Conservation (phyloP, 1,140 invertebrate species). For the Anoplophora glabripennis region DNA sequence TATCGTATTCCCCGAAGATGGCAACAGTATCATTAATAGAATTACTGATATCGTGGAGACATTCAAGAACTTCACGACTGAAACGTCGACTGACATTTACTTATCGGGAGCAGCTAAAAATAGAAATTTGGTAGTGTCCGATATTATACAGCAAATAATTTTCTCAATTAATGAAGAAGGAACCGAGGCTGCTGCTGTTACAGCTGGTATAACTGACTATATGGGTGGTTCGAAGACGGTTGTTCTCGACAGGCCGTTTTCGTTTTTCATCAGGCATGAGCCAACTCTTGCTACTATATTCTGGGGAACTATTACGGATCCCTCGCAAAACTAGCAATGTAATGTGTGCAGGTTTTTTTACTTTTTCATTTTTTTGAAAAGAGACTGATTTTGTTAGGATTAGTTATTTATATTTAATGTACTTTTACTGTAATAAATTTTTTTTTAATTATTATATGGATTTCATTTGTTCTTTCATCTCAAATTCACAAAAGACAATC, state of each 20-base stretch:
- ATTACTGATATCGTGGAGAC: slow-evolving; percentile 26
- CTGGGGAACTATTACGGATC: slow-evolving; percentile 53
- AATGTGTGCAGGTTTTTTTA: not conserved
- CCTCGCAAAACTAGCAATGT: slow-evolving; percentile 7
- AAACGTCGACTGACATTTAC: slow-evolving; percentile 15
- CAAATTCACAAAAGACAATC: too few species aligned
- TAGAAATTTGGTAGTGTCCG: slow-evolving; percentile 25
- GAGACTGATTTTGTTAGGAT: not conserved
- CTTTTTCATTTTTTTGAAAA: not conserved
- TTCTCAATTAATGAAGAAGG: slow-evolving; percentile 67
- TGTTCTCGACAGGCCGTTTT: slow-evolving; percentile 64
- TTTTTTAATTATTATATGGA: too few species aligned
- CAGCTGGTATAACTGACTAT: slow-evolving; percentile 54
- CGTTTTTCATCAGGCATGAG: slow-evolving; percentile 68
- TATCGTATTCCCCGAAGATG: not conserved
- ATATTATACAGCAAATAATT: slow-evolving; percentile 37
- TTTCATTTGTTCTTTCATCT: too few species aligned
- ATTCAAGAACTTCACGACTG: slow-evolving; percentile 27
- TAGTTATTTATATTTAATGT: too few species aligned
- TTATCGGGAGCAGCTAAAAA: slow-evolving; percentile 22
- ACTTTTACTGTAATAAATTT: too few species aligned
- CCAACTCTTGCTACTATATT: slow-evolving; percentile 60
- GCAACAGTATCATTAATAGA: slow-evolving; percentile 15
- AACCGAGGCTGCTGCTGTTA: slow-evolving; percentile 67
- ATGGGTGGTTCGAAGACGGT: slow-evolving; percentile 32